These are phyloP conservation scores for Dynastes grantii DNA, from an alignment of 2,888 invertebrate genomes.

Conservation along the genomic window DNA sequence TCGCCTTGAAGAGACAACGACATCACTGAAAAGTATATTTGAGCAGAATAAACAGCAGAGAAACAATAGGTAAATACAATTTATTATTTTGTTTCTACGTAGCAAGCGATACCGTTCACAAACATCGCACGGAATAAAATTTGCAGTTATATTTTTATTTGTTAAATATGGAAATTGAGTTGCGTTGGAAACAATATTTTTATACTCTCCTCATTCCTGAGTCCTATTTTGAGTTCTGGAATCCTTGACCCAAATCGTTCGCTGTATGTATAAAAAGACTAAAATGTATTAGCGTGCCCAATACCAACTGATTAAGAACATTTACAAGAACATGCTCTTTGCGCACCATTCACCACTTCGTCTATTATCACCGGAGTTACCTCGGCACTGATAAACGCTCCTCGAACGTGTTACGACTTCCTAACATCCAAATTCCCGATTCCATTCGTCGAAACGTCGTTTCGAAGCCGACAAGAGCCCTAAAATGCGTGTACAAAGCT, in stretches of 20 bases:
- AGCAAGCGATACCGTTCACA: too few relatives aligned
- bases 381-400: constrained; percentile 4
- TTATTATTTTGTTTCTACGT: too few relatives aligned
- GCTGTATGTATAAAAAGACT: background rate
- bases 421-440: constrained; percentile 6
- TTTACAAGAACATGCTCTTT: background rate
- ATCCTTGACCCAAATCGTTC: too few relatives aligned
- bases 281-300: constrained; percentile 5
- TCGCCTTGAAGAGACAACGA: background rate
- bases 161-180: too few relatives aligned
- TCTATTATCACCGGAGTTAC: constrained; percentile 11
- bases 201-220: too few relatives aligned
- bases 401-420: constrained; percentile 6
- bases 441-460: constrained; percentile 8
- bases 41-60: too few relatives aligned
- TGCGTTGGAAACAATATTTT: too few relatives aligned
- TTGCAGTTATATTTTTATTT: too few relatives aligned
- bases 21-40: too few relatives aligned
- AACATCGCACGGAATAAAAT: too few relatives aligned
- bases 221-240: too few relatives aligned
- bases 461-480: background rate
- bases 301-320: constrained; percentile 1
- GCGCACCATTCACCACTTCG: constrained; percentile 10
- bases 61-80: too few relatives aligned
- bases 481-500: constrained; percentile 6